phyloP scores from a whole-genome alignment of 1,140 invertebrate genomes.

The Bilobella aurantiaca region DNA sequence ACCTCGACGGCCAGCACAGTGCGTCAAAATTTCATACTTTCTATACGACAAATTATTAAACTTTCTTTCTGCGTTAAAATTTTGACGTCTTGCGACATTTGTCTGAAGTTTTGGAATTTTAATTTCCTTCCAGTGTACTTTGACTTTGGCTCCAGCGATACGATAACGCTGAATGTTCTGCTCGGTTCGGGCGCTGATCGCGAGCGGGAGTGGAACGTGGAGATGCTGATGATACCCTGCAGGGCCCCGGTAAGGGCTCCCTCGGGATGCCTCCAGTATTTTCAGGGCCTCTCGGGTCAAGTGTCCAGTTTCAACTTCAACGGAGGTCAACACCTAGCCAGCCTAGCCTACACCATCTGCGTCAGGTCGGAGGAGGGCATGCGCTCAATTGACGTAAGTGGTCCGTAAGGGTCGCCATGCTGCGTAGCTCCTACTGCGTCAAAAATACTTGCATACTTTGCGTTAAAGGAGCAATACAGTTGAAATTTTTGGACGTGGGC shows the following conservation, averaged over 20 bases:
- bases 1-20: conserved; percentile 29
- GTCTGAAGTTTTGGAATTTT: too few species aligned
- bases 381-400: conserved; percentile 32
- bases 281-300: conserved; percentile 29
- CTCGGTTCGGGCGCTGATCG: conserved; percentile 17
- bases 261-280: conserved; percentile 35
- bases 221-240: conserved; percentile 29
- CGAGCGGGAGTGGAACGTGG: conserved; percentile 33
- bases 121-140: conserved; percentile 26
- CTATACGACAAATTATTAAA: too few species aligned
- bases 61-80: too few species aligned
- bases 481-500: too few species aligned
- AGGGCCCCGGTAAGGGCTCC: conserved; percentile 25
- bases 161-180: conserved; percentile 26
- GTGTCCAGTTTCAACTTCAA: conserved; percentile 31
- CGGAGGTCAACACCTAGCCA: conserved; percentile 26
- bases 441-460: too few species aligned
- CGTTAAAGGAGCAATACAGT: too few species aligned
- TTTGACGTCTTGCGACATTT: too few species aligned
- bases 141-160: conserved; percentile 31
- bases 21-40: too few species aligned
- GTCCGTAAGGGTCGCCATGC: too few species aligned
- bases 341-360: conserved; percentile 29
- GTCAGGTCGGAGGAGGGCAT: conserved; percentile 34
- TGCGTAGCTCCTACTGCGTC: not conserved